These are phyloP conservation scores for Halcyon leucocephala DNA, from an alignment of 2,797 vertebrate species.

Conservation along the genomic window DNA sequence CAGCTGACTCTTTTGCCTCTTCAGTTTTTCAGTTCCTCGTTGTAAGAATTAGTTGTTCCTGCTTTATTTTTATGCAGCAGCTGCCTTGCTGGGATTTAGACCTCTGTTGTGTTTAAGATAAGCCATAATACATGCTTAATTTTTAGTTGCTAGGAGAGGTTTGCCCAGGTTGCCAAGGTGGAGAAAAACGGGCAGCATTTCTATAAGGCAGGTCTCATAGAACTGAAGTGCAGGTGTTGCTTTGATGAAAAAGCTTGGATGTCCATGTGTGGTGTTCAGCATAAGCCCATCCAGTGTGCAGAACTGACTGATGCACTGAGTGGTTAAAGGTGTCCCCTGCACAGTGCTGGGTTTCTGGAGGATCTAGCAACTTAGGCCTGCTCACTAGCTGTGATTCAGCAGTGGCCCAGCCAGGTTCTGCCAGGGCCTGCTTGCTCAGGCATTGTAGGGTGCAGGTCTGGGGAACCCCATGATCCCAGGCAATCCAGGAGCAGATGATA, in stretches of 20 bases:
- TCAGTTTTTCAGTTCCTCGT: neutral
- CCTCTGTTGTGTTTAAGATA: neutral
- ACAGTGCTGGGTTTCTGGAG: neutral
- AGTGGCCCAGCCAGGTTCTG: neutral
- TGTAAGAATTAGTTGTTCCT: neutral
- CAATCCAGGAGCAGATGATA: neutral
- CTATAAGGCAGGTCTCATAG: neutral
- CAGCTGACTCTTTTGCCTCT: conserved; percentile 15
- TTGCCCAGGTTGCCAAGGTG: neutral
- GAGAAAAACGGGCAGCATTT: neutral
- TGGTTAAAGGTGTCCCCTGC: neutral
- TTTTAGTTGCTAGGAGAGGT: neutral
- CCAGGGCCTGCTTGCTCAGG: neutral
- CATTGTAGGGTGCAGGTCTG: rapidly evolving
- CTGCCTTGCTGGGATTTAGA: neutral
- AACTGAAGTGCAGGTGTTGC: neutral
- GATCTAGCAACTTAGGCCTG: neutral
- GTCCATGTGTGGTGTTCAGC: neutral
- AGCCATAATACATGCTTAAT: neutral
- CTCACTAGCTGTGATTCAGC: neutral
- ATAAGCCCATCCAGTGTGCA: neutral
- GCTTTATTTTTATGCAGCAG: neutral
- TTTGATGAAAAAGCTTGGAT: neutral
- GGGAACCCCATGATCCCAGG: neutral
- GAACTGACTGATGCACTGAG: rapidly evolving